These are phyloP conservation scores for Hymenochirus boettgeri DNA, from an alignment of 2,113 vertebrate species.

Conservation along the genomic window DNA sequence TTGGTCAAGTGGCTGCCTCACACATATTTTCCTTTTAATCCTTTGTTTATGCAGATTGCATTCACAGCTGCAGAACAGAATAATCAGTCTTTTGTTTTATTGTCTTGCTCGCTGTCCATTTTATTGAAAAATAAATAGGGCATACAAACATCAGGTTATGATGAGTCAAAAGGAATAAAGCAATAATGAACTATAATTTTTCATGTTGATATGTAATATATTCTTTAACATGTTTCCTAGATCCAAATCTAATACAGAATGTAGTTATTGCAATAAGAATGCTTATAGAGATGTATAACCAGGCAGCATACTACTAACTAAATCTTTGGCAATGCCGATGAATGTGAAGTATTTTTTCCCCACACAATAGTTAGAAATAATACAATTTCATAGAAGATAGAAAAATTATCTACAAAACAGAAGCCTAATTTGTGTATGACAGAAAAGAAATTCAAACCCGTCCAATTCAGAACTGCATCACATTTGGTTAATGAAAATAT, in stretches of 20 bases:
- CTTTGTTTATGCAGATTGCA: conserved; percentile 32
- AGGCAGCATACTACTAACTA: no score
- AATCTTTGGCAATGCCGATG: no score
- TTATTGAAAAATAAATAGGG: conserved; percentile 21
- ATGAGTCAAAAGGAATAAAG: neutral
- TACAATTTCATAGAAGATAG: no score
- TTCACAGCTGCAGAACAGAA: conserved; percentile 35
- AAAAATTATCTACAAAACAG: no score
- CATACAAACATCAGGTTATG: neutral
- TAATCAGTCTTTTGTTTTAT: conserved; percentile 31
- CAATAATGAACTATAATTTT: neutral
- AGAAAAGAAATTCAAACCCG: no score
- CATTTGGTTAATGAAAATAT: no score
- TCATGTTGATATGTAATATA: neutral
- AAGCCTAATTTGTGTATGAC: no score
- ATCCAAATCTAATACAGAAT: neutral
- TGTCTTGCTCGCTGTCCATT: conserved; percentile 33
- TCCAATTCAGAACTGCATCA: no score
- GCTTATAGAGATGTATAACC: no score
- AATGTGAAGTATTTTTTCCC: no score
- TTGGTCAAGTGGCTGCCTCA: neutral
- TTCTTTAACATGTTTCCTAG: neutral
- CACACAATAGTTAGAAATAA: no score
- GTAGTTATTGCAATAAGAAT: neutral
- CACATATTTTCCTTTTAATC: conserved; percentile 32